phyloP scores from a whole-genome alignment of 2,113 vertebrate genomes.

The Bufo gargarizans region DNA sequence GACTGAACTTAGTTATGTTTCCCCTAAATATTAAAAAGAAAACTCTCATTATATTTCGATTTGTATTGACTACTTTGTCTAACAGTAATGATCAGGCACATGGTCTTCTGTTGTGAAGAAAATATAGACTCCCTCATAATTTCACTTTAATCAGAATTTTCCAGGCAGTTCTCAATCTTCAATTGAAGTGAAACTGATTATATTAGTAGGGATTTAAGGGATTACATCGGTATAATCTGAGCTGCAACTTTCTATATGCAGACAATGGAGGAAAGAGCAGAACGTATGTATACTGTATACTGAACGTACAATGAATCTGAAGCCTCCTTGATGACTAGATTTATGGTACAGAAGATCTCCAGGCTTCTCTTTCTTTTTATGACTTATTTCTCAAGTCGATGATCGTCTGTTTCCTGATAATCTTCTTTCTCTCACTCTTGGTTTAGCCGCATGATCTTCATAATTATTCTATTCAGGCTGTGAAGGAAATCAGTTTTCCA shows the following conservation, averaged over 20 bases:
- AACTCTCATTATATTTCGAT: no score
- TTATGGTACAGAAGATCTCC: not conserved
- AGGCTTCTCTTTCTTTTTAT: not conserved
- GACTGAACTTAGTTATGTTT: no score
- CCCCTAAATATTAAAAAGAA: no score
- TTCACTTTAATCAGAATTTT: not conserved
- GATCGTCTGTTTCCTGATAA: not conserved
- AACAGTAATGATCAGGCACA: no score
- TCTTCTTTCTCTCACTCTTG: not conserved
- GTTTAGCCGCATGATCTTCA: not conserved
- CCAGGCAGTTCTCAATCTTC: not conserved
- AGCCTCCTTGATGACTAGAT: not conserved
- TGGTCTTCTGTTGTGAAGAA: no score
- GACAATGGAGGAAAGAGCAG: not conserved
- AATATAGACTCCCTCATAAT: not conserved
- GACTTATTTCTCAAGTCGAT: not conserved
- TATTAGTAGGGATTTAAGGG: constrained; percentile 10
- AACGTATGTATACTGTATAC: no score
- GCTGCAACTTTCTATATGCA: not conserved
- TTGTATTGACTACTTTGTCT: no score
- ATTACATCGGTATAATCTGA: constrained; percentile 22
- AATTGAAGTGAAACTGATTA: constrained; percentile 30
- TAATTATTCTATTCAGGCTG: not conserved
- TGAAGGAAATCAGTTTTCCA: not conserved
- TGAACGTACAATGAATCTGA: not conserved